Evolutionary conservation across 2,113 vertebrate species (phyloP).

Genomic region (Cottus gobio): DNA sequence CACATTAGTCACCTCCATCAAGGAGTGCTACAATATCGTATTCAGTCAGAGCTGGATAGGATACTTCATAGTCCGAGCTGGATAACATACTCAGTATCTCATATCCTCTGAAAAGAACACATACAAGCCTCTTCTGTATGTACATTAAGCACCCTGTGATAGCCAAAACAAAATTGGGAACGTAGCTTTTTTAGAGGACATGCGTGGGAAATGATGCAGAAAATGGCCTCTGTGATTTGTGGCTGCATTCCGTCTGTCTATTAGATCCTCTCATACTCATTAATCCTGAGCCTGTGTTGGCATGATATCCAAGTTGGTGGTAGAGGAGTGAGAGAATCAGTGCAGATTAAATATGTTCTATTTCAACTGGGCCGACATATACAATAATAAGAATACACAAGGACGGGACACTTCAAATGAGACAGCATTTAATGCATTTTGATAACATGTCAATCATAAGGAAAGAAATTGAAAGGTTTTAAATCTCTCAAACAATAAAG

Average conservation of each 20-base stretch:
- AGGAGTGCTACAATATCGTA: not conserved
- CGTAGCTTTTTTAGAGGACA: slow-evolving; percentile 26
- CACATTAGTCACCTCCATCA: not conserved
- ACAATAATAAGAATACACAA: not conserved
- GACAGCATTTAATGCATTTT: not conserved
- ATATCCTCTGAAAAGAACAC: slow-evolving; percentile 29
- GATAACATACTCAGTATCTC: not conserved
- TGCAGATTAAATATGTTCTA: slow-evolving; percentile 29
- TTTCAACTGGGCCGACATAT: slow-evolving; percentile 1
- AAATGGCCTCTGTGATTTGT: slow-evolving; percentile 59
- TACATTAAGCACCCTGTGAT: slow-evolving; percentile 9
- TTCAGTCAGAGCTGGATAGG: not conserved
- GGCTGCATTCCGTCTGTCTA: slow-evolving; percentile 44
- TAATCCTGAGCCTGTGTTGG: slow-evolving; percentile 37
- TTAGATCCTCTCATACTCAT: slow-evolving; percentile 40
- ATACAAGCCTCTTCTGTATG: slow-evolving; percentile 7
- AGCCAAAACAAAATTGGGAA: slow-evolving; percentile 33
- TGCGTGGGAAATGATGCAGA: slow-evolving; percentile 50
- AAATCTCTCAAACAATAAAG: slow-evolving; percentile 12
- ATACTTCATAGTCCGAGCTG: not conserved
- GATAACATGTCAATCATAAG: slow-evolving; percentile 13
- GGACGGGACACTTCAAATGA: not conserved
- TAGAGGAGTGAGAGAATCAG: slow-evolving; percentile 16
- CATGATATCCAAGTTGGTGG: slow-evolving; percentile 28
- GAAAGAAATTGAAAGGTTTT: not conserved